A percentile compares a stretch with the other conserved stretches of the same genome.
phyloP scores from a whole-genome alignment of 2,113 vertebrate species.

The Aphelocoma coerulescens region DNA sequence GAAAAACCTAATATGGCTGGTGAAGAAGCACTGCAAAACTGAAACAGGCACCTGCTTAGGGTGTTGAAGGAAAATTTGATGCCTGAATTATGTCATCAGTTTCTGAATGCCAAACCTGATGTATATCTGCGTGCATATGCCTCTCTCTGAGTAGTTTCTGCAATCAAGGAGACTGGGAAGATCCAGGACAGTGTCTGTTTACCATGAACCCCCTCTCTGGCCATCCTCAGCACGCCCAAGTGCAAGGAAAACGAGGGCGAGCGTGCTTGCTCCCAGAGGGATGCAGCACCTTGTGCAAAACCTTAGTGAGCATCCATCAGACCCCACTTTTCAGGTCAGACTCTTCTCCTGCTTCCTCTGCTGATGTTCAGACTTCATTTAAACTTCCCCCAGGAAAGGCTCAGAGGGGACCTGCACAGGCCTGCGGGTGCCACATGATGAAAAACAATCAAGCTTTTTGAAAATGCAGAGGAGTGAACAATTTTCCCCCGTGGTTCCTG shows the following conservation, averaged over 20 bases:
- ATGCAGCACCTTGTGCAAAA: not conserved
- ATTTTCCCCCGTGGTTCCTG: not conserved
- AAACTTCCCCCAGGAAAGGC: not conserved
- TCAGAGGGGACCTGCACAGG: not conserved
- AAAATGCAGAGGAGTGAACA: not conserved
- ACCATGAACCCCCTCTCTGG: not conserved
- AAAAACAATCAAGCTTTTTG: not conserved
- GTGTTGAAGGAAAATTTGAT: not conserved
- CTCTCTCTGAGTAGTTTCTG: not conserved
- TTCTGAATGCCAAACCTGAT: not conserved
- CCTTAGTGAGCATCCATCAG: not conserved
- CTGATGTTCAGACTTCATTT: not conserved
- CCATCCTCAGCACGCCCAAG: not conserved
- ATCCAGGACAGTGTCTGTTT: not conserved
- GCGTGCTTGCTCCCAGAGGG: not conserved
- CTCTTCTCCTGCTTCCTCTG: not conserved
- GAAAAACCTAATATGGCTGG: not conserved
- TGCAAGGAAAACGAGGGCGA: not conserved
- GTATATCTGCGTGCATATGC: not conserved
- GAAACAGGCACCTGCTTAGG: not conserved
- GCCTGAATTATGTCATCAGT: not conserved
- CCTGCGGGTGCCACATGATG: not conserved
- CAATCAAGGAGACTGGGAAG: not conserved
- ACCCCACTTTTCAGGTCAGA: not conserved
- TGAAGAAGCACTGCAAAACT: not conserved